A percentile compares a stretch with the other conserved stretches of the same genome.
These are phyloP conservation scores for Oscheius myriophilus DNA, from an alignment of 2,888 invertebrate genomes.

Conservation along the genomic window DNA sequence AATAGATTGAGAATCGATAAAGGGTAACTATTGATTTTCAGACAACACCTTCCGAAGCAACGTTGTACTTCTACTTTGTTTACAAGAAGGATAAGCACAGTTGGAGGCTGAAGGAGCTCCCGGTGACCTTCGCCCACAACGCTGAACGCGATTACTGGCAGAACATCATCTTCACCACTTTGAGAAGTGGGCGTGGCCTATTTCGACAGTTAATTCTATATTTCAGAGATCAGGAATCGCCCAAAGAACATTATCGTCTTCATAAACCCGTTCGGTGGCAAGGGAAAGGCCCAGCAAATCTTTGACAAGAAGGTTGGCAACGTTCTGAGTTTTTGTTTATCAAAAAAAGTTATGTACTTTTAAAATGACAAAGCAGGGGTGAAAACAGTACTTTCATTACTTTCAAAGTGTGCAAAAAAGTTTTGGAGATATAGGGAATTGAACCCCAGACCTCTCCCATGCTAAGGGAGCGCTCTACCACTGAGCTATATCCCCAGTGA, in stretches of 20 bases:
- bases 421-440: conserved; percentile 38
- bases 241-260: conserved; percentile 82
- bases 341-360: not conserved
- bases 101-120: conserved; percentile 63
- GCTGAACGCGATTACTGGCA: conserved; percentile 57
- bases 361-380: no score
- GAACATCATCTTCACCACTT: conserved; percentile 43
- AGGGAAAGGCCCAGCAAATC: conserved; percentile 80
- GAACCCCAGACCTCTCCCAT: conserved; percentile 48
- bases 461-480: conserved; percentile 53
- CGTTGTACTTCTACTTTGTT: conserved; percentile 67
- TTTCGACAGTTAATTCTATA: not conserved
- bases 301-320: conserved; percentile 79
- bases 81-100: conserved; percentile 62
- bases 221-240: conserved; percentile 71
- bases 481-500: conserved; percentile 43
- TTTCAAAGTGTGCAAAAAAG: no score
- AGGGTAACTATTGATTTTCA: conserved; percentile 6
- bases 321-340: conserved; percentile 1
- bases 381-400: no score
- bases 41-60: conserved; percentile 39
- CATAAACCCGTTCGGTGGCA: conserved; percentile 86
- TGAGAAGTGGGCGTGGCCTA: conserved; percentile 33
- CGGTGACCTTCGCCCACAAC: conserved; percentile 48
- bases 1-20: not conserved